Evolutionary conservation across 23 tunicate species (phyloP).

Genomic region (Phallusia fumigata): DNA sequence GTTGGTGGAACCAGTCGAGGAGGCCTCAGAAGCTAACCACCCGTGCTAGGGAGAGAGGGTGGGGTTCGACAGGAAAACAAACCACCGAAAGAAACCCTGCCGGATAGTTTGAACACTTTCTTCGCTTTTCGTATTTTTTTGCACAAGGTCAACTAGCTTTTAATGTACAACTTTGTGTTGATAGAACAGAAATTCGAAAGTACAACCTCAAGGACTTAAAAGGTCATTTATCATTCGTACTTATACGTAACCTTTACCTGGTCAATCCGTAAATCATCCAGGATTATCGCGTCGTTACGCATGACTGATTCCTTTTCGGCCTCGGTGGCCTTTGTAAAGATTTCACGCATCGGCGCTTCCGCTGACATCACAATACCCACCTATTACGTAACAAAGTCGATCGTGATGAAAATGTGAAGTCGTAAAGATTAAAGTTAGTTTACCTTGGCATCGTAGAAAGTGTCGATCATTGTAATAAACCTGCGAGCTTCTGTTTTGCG

Average conservation of each 20-base stretch:
- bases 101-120: no score
- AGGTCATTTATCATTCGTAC: not conserved
- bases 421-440: no score
- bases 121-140: no score
- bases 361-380: constrained; percentile 81
- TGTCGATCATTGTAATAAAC: constrained; percentile 90
- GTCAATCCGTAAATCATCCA: constrained; percentile 70
- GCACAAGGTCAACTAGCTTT: no score
- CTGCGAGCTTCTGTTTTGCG: constrained; percentile 88
- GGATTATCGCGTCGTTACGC: constrained; percentile 64
- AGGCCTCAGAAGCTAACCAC: no score
- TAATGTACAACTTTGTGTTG: no score
- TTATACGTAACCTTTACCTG: constrained; percentile 22
- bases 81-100: no score
- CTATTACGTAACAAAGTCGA: constrained; percentile 11
- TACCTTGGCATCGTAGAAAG: constrained; percentile 87
- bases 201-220: no score
- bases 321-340: constrained; percentile 75
- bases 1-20: no score
- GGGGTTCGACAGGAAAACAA: no score
- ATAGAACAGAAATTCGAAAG: no score
- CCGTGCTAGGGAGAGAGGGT: no score
- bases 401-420: not conserved
- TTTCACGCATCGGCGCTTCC: constrained; percentile 29
- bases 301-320: constrained; percentile 60